Percentiles rank a stretch among this genome's conserved stretches.
Evolutionary conservation across 2,888 invertebrate species (phyloP).

Genomic region (Apodemia mormo): DNA sequence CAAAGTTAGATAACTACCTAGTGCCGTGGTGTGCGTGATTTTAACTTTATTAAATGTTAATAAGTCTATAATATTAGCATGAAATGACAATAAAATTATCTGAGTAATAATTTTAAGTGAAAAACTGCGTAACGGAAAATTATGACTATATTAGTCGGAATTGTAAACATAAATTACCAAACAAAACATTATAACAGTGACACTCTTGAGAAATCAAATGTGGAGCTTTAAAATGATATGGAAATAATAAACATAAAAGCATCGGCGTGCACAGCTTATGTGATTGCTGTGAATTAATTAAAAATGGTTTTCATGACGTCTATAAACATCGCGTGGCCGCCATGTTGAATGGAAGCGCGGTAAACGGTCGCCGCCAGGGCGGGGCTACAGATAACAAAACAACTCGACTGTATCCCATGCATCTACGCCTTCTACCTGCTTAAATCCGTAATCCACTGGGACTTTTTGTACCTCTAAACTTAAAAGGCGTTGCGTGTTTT

Average conservation of each 20-base stretch:
- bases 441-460: conserved; percentile 38
- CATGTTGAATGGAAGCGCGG: conserved; percentile 46
- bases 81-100: conserved; percentile 41
- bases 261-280: conserved; percentile 62
- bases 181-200: conserved; percentile 68
- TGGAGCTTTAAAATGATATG: conserved; percentile 74
- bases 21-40: not conserved
- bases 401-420: conserved; percentile 43
- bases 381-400: conserved; percentile 68
- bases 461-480: conserved; percentile 35
- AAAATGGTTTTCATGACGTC: conserved; percentile 76
- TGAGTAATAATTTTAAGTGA: conserved; percentile 62
- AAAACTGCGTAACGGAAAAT: conserved; percentile 64
- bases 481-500: conserved; percentile 36
- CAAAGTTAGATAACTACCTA: too few species aligned
- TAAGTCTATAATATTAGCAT: conserved; percentile 14
- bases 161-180: conserved; percentile 59
- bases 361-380: conserved; percentile 45
- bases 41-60: conserved; percentile 16
- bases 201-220: conserved; percentile 80
- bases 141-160: conserved; percentile 54
- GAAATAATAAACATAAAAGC: conserved; percentile 79
- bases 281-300: conserved; percentile 81
- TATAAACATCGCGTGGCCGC: conserved; percentile 56
- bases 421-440: conserved; percentile 40